Base-by-base conservation (phyloP, 2,797 vertebrate species). In the Macroramphosus scolopax region DNA sequence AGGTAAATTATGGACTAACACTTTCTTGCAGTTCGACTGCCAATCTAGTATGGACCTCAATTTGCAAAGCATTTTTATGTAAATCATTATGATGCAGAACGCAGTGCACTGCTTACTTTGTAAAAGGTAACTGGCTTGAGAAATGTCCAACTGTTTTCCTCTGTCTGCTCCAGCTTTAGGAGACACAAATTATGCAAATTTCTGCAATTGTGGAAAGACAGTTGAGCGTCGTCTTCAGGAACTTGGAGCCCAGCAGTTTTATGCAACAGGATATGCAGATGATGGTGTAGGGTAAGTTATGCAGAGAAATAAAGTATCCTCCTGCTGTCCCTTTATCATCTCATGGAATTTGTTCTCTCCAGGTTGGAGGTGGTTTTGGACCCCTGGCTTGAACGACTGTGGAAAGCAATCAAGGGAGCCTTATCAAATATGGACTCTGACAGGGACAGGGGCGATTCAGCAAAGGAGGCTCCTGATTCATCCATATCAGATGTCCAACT, bases 201-300 rank as follows among this genome's bases (percentile, higher is more conserved):
- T 99, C 73, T 98, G 96, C 78, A 97, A 98, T n/a, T 93, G 95
- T 13, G 96, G 95, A 17, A 98, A 93, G 78, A 89, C 89, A 12
- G 92, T 98, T 58, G 96, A 98, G 47, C 66, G 50, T 20, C 86
- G 89, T 26, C 88, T 99, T 28, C 89, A 92, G 43, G 90, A 95
- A 72, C 94, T 98, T 1, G 94, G 96, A 49, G 96, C 93, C 30
- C 89, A 77, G 41, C 92, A 68, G 43, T 99, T 99, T 78, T 98
- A 92, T 41, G 77, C 83, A 6, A 93, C 95, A 0, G 97, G 97
- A 51, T 90, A 93, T 50, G 96, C 96, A 30, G 97, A 98, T 78
- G 97, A 99, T 44, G 93, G 90, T 43, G 86, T 94, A 42, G 96
- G 97, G 96, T 98, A 89, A 86, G 92, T 54, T 49, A 0, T 47